Evolutionary conservation across 2,888 invertebrate species (phyloP), one percentile per base, ranked within the genome.

Genomic region (Xylota segnis): DNA sequence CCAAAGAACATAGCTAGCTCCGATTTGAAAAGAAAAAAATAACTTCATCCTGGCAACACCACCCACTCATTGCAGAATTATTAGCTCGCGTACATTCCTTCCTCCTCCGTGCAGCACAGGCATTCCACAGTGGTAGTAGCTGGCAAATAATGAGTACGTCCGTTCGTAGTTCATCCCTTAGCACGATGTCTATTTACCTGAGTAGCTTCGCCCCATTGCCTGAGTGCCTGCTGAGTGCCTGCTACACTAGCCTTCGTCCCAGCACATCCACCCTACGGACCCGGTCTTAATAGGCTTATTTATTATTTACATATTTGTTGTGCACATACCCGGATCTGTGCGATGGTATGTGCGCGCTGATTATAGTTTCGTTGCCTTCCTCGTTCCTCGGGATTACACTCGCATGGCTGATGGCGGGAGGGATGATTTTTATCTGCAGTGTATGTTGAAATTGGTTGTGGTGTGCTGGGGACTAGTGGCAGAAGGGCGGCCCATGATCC

Each of bases 301-400:
- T 82, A 86, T 86, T 86, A 86, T 86, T 86, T 68, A 86, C 82
- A 82, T 71, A 61, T 74, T 86, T 82, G 82, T 82, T 86, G 75
- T 76, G 71, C 84, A 84, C 65, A 74, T 34, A 70, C 16, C 50
- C 50, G 63, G 18, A 5, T 34, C 76, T 32, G 68, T 70, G 12
- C 32, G 50, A 23, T 29, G 7, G 45, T 37, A 14, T 40, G 65
- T 47, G 63, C 52, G 40, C 54, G 74, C 54, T 83, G 72, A 72
- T 79, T 79, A 74, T 79, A 71, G 75, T 68, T 75, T 43, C 70
- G 58, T 75, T 81, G 58, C 65, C 59, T 70, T 71, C 65, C 59
- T 56, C 50, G 70, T 83, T 40, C 63, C 77, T 32, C 66, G 45
- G 79, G 65, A 65, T 83, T 72, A 71, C 70, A 65, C 52, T 56